phyloP scores from a whole-genome alignment of 1,140 invertebrate species.

The Camponotus floridanus region DNA sequence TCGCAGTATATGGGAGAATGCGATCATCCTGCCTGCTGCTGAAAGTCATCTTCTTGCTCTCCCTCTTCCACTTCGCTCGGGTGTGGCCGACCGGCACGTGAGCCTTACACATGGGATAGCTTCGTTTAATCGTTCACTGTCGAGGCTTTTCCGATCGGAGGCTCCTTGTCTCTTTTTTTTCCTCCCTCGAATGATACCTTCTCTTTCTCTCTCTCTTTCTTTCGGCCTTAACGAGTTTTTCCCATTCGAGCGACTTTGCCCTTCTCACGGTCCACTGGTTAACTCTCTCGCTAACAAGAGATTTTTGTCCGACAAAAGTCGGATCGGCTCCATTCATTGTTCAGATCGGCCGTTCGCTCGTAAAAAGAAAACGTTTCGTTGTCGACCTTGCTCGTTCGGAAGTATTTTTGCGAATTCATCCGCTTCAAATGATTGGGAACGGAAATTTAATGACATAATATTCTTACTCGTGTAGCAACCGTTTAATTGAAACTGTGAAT shows the following conservation, averaged over 20 bases:
- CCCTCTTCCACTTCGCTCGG: neutral
- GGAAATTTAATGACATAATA: neutral
- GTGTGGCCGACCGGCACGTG: neutral
- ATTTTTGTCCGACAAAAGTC: constrained; percentile 46
- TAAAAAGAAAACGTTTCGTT: constrained; percentile 8
- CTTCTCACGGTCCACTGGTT: constrained; percentile 67
- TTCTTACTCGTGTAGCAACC: neutral
- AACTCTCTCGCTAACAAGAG: constrained; percentile 50
- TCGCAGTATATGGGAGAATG: neutral
- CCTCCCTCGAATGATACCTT: neutral
- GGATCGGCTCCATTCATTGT: constrained; percentile 30
- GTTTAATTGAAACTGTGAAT: neutral
- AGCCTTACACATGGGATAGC: neutral
- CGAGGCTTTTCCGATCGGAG: constrained; percentile 30
- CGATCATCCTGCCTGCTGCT: neutral
- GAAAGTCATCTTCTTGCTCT: neutral
- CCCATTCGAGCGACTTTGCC: constrained; percentile 61
- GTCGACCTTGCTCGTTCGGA: neutral
- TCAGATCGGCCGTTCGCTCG: neutral
- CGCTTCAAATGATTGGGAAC: neutral
- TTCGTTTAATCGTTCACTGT: constrained; percentile 56
- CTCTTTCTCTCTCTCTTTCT: neutral
- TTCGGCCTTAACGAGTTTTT: constrained; percentile 67
- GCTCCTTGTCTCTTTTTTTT: neutral
- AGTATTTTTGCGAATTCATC: neutral